Conservation (phyloP, 2,888 invertebrate genomes). For the Eurois occulta region DNA sequence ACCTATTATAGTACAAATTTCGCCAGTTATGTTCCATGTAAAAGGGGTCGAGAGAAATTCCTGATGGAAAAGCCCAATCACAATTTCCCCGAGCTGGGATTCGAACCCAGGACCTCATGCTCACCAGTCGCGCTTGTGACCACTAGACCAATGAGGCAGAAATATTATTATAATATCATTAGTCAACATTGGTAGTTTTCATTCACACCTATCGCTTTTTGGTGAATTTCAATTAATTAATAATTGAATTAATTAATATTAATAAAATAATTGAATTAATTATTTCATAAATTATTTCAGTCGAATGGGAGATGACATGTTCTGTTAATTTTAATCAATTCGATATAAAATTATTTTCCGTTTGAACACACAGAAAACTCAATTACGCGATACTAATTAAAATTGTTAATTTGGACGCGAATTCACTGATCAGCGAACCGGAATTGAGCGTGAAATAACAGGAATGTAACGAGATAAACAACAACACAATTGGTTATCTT, state of each 20-base stretch:
- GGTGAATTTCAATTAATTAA: background rate
- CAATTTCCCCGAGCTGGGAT: background rate
- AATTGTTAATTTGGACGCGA: constrained; percentile 42
- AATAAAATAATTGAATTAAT: background rate
- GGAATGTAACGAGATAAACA: constrained; percentile 1
- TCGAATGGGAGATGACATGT: background rate
- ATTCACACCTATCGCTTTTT: background rate
- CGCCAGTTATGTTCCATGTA: background rate
- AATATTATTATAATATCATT: background rate
- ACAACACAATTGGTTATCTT: background rate
- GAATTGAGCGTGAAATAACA: constrained; percentile 16
- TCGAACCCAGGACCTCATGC: background rate
- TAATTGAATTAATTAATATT: background rate
- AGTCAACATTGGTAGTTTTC: background rate
- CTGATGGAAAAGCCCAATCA: background rate
- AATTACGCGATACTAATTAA: constrained; percentile 48
- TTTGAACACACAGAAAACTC: constrained; percentile 40
- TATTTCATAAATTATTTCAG: background rate
- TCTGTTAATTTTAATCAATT: constrained; percentile 26
- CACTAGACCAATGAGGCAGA: background rate
- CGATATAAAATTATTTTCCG: constrained; percentile 31
- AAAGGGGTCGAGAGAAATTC: background rate
- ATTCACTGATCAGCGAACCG: constrained; percentile 11
- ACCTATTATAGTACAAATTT: background rate
- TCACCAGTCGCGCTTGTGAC: background rate